Base-by-base conservation (phyloP, 1,140 invertebrate species). In the Portunus trituberculatus region DNA sequence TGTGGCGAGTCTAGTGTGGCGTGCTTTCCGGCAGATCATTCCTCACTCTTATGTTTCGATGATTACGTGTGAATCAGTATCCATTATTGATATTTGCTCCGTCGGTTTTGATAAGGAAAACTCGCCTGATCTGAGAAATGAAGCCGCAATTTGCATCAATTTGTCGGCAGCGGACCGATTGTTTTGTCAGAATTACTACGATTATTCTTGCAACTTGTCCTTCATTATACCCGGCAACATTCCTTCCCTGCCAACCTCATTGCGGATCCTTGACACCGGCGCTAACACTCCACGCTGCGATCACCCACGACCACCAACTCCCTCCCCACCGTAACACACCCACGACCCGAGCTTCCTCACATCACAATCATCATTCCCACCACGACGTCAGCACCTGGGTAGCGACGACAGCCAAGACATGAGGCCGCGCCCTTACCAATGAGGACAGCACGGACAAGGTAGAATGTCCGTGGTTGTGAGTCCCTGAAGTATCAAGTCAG, bases 361-460 rank as follows among this genome's bases (percentile, higher is more conserved):
- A 76, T 76, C 67, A 12, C 67, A 76, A 76, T 76, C 67, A 76
- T 76, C 20, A 76, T 76, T 76, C 67, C 67, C 67, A 25, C 67
- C 67, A 76, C 67, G 67, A 2, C 67, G 20, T 76, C 67, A 76
- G 67, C 67, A 76, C 67, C 67, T 76, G 67, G 67, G 67, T n/a
- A 76, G 20, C 67, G 67, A n/a, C 20, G 67, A 76, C 67, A 76
- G 67, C 20, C 67, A 25, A 12, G 67, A 25, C 20, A 20, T 25
- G 67, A 76, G 67, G 67, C 67, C 67, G 67, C 67, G 67, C 67
- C 67, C 67, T n/a, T 76, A 76, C 67, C 67, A 76, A 76, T 76
- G 67, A 76, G 67, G n/a, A 20, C 20, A 25, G 67, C 0, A n/a
- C 6, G n/a, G 67, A n/a, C 6, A 12, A n/a, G 67, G 67, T 39